Percentiles rank a stretch among this genome's conserved stretches.
Conservation (phyloP, 2,888 invertebrate genomes). For the Pachycephus smyrnensis region DNA sequence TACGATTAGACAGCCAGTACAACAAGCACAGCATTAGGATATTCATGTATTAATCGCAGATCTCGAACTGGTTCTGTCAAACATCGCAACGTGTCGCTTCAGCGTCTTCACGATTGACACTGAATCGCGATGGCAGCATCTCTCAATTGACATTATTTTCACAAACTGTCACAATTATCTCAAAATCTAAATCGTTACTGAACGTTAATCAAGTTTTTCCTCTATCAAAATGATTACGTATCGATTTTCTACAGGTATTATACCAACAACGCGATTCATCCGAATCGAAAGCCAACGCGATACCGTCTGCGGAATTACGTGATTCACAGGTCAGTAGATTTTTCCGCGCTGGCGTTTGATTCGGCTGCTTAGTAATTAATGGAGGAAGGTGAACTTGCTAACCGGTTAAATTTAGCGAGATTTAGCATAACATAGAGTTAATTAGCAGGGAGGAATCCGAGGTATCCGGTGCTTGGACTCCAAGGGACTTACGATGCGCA, state of each 20-base stretch:
- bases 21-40: background rate
- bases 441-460: conserved; percentile 63
- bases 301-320: background rate
- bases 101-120: background rate
- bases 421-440: conserved; percentile 64
- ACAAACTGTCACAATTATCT: background rate
- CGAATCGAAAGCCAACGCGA: background rate
- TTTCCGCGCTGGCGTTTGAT: conserved; percentile 15
- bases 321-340: background rate
- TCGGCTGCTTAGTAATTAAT: conserved; percentile 10
- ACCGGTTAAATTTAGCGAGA: conserved; percentile 57
- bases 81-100: background rate
- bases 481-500: conserved; percentile 4
- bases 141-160: background rate
- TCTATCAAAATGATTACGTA: background rate
- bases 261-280: background rate
- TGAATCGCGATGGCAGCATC: background rate
- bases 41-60: background rate
- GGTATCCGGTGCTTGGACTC: conserved; percentile 40
- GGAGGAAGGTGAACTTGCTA: conserved; percentile 9
- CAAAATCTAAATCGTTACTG: background rate
- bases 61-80: background rate
- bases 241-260: background rate
- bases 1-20: background rate
- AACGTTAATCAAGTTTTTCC: background rate